Evolutionary conservation across 2,888 invertebrate species (phyloP), one percentile per base, ranked within the genome.

Genomic region (Leucophenga maculata): DNA sequence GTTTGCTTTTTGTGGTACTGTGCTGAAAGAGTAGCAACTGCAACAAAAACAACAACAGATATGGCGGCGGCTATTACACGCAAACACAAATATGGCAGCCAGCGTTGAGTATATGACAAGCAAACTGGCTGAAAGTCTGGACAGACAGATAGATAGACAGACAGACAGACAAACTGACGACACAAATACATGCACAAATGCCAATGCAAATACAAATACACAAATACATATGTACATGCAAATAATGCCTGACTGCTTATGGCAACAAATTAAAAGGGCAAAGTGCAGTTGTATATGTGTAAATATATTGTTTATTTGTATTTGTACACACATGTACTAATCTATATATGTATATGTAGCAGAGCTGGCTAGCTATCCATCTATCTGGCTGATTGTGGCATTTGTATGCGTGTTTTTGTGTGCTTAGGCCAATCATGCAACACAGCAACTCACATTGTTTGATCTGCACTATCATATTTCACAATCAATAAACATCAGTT

Each of bases 401-500:
- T 52, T 9, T 8, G 9, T 16, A 52, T 44, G 26, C 65, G 65
- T 64, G 31, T n/a, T n/a, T n/a, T n/a, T 52, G 64, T 66, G 50
- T 65, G 66, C 68, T 72, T 74, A 60, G 44, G 16, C 39, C 44
- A 60, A 60, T 60, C 71, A 73, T 68, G 75, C 65, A 71, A 69
- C 46, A 46, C 46, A 46, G 52, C 66, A 22, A 39, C 22, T 31
- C 22, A n/a, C n/a, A 31, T 64, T 48, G 52, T 66, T 66, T 68
- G 22, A 50, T 50, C 69, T 76, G 60, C 79, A 78, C 75, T 74
- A 77, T 84, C 81, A 85, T 85, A 83, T 85, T 83, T 86, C 84
- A 85, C 75, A 83, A 84, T 83, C 84, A 86, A 85, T 85, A 85
- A 85, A 82, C 85, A 86, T 85, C 85, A 86, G 83, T 83, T 86